Base-by-base conservation (phyloP, 2,888 invertebrate species). In the Caenorhabditis sulstoni region DNA sequence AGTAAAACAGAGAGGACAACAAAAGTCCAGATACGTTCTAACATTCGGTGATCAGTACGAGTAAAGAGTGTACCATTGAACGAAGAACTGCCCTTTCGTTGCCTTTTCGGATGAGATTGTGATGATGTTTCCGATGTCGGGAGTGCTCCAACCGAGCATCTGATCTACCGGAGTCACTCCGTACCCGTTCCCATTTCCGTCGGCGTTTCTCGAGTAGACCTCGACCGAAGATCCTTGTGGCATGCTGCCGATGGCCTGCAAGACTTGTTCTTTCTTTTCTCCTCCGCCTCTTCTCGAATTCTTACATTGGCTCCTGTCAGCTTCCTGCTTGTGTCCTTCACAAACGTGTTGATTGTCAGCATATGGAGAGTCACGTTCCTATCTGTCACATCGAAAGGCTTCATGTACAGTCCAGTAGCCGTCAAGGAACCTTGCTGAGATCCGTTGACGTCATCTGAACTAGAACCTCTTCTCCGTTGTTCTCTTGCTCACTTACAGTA, bases 381-480 rank as follows among this genome's bases (percentile, higher is more conserved):
- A 12, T 49, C 49, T 9, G 49, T 12, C 16, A 12, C 22, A 20
- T 22, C 16, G 22, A 49, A 49, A 4, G 20, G 20, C 49, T 49
- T 49, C 49, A 49, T 49, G 23, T 49, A 49, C 14, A 68, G 52
- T n/a, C 68, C 68, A 1, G 68, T 68, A 1, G 52, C 59, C 1
- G 59, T 59, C 12, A 50, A 52, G 14, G 53, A 41, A 18, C 39
- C 59, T 20, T 52, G 59, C 9, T 41, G 18, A 0, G 68, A 44
- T 23, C 57, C 66, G 16, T 57, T 18, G 22, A 66, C 41, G 37
- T 66, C 23, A 37, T 47, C 66, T 66, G 50, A 66, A 45, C n/a
- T 39, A 29, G 29, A 7, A 29, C 7, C 29, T 29, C 29, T 3
- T 29, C n/a, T n/a, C n/a, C n/a, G n/a, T n/a, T n/a, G n/a, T n/a